phyloP scores from a whole-genome alignment of 64 coral and sea anemone species.

The Actinia equina region DNA sequence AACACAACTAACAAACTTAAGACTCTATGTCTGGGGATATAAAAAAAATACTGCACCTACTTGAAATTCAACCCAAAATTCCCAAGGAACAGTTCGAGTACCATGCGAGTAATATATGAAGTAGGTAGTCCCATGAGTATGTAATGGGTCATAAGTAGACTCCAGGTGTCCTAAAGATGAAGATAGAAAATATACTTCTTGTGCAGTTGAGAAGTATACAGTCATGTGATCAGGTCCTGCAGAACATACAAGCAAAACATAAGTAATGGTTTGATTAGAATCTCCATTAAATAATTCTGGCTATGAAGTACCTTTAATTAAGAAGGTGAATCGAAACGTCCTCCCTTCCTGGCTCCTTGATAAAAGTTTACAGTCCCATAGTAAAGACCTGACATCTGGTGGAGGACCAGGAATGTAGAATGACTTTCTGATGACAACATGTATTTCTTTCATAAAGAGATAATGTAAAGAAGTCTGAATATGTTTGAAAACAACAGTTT shows the following conservation, averaged over 20 bases:
- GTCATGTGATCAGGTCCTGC: conserved; percentile 91
- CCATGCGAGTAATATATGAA: conserved; percentile 93
- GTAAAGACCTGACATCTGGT: conserved; percentile 52
- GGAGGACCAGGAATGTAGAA: conserved; percentile 75
- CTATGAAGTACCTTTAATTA: conserved; percentile 48
- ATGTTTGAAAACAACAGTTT: not conserved
- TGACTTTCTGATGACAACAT: conserved; percentile 40
- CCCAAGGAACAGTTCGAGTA: conserved; percentile 60
- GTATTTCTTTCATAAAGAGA: not conserved
- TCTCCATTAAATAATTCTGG: not conserved
- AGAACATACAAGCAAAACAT: not conserved
- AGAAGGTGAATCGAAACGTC: conserved; percentile 42
- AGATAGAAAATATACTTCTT: conserved; percentile 41
- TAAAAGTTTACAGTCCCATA: conserved; percentile 53
- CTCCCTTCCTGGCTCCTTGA: conserved; percentile 32
- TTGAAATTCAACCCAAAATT: conserved; percentile 68
- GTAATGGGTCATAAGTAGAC: conserved; percentile 30
- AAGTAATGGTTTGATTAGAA: not conserved
- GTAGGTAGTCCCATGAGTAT: conserved; percentile 42
- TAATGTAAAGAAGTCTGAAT: not conserved
- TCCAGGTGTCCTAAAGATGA: conserved; percentile 70
- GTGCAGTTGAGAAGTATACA: conserved; percentile 60
- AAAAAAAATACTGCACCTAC: conserved; percentile 5
- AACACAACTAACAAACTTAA: too few relatives aligned
- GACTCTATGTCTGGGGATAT: too few relatives aligned